Evolutionary conservation across 1,140 invertebrate genomes (phyloP).

Genomic region (Monomorium pharaonis): DNA sequence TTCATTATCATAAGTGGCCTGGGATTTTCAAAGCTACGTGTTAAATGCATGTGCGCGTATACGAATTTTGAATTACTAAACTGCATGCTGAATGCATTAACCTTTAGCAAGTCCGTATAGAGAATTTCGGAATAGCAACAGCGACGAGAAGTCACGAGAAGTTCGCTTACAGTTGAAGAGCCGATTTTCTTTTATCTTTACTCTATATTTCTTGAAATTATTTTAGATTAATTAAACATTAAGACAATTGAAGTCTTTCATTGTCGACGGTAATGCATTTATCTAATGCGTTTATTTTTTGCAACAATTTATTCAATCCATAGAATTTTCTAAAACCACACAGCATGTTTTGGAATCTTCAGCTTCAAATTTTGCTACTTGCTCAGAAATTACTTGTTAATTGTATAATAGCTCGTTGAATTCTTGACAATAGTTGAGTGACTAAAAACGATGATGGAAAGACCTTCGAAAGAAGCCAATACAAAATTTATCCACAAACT

Average conservation of each 20-base stretch:
- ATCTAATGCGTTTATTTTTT: not conserved
- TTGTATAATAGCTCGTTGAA: slow-evolving; percentile 3
- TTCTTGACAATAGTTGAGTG: not conserved
- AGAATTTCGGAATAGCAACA: slow-evolving; percentile 23
- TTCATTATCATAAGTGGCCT: slow-evolving; percentile 52
- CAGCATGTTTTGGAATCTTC: not conserved
- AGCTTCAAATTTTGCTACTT: not conserved
- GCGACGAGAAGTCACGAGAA: not conserved
- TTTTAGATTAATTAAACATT: slow-evolving; percentile 30
- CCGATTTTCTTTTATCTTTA: slow-evolving; percentile 2
- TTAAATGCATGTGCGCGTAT: slow-evolving; percentile 17
- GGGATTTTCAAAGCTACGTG: slow-evolving; percentile 46
- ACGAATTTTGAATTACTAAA: slow-evolving; percentile 34
- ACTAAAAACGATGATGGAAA: not conserved
- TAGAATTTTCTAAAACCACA: not conserved
- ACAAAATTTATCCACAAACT: slow-evolving; percentile 43
- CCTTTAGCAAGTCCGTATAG: slow-evolving; percentile 39
- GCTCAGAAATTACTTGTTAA: slow-evolving; percentile 3
- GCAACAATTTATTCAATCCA: not conserved
- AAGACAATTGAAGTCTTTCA: not conserved
- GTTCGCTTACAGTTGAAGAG: not conserved
- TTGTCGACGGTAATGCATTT: not conserved
- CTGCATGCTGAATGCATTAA: slow-evolving; percentile 17
- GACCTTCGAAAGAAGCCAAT: slow-evolving; percentile 28
- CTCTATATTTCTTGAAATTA: not conserved